Percentiles rank a stretch among this genome's conserved stretches.
Evolutionary conservation across 2,888 invertebrate species (phyloP).

Genomic region (Panzeria rudis): DNA sequence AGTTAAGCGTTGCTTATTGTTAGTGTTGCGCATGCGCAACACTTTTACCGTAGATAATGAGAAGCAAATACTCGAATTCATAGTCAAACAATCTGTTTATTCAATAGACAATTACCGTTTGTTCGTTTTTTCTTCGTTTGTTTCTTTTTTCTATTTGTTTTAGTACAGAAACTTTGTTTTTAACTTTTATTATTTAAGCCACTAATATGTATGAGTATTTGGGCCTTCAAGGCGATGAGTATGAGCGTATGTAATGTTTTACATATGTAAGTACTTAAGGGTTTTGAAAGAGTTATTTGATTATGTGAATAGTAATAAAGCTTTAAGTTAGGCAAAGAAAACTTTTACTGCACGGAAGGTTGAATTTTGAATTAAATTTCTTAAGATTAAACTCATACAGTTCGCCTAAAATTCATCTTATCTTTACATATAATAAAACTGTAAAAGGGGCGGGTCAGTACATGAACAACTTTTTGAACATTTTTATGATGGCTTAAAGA

Average conservation of each 20-base stretch:
- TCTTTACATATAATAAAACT: too few relatives aligned
- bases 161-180: conserved; percentile 33
- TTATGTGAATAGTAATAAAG: background rate
- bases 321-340: too few relatives aligned
- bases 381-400: too few relatives aligned
- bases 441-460: too few relatives aligned
- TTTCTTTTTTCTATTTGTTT: conserved; percentile 33
- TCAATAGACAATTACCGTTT: conserved; percentile 71
- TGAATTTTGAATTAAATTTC: too few relatives aligned
- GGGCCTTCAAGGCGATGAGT: conserved; percentile 15
- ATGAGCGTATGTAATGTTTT: conserved; percentile 12
- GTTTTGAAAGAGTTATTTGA: background rate
- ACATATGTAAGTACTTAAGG: background rate
- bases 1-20: conserved; percentile 56
- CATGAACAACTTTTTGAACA: too few relatives aligned
- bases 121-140: conserved; percentile 40
- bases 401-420: too few relatives aligned
- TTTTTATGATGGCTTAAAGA: too few relatives aligned
- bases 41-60: conserved; percentile 72
- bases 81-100: conserved; percentile 55
- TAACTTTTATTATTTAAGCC: conserved; percentile 31
- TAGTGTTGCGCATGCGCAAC: conserved; percentile 70
- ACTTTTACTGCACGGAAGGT: too few relatives aligned
- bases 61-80: conserved; percentile 65
- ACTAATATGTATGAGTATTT: conserved; percentile 13